phyloP scores from a whole-genome alignment of 1,140 invertebrate species.

The Papilio dardanus region DNA sequence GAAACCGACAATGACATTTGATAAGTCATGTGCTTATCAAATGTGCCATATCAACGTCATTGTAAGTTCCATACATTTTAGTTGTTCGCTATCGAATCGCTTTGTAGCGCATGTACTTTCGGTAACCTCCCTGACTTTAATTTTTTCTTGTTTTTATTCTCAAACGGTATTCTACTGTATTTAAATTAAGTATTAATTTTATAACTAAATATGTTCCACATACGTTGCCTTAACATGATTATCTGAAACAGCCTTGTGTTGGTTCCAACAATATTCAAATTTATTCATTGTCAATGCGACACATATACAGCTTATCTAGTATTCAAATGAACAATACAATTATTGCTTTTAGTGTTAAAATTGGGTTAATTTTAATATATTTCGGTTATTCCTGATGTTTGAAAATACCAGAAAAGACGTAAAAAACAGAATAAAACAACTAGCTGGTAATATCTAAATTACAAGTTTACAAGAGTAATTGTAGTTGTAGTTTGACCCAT shows the following conservation, averaged over 20 bases:
- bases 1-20: too few species aligned
- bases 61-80: too few species aligned
- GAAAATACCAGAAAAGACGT: not conserved
- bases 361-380: not conserved
- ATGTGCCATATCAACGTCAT: too few species aligned
- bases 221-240: not conserved
- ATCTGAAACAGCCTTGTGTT: not conserved
- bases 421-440: not conserved
- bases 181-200: too few species aligned
- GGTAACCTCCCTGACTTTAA: too few species aligned
- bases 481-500: too few species aligned
- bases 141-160: not conserved
- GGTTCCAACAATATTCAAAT: slow-evolving; percentile 12
- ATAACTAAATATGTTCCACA: not conserved
- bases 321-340: not conserved
- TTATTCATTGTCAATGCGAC: not conserved
- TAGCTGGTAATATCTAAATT: not conserved
- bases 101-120: too few species aligned
- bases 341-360: not conserved
- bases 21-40: too few species aligned
- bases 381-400: not conserved
- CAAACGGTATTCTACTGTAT: not conserved
- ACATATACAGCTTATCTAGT: not conserved
- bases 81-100: too few species aligned
- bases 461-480: not conserved